Evolutionary conservation across 2,888 invertebrate genomes (phyloP).

Genomic region (Lasioglossum marginatum): DNA sequence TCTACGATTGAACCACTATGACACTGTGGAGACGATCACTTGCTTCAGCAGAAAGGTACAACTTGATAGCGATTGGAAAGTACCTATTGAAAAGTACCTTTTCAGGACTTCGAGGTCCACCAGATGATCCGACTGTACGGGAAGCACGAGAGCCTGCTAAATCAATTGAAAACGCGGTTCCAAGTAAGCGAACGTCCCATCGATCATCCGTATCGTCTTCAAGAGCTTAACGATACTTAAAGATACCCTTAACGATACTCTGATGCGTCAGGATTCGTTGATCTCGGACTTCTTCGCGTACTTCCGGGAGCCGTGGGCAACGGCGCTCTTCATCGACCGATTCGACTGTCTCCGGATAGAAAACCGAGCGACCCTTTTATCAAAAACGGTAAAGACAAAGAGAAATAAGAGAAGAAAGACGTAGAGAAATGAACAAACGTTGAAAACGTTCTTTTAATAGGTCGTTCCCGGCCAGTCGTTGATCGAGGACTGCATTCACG

Average conservation of each 20-base stretch:
- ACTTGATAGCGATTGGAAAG: not conserved
- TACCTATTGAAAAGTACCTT: not conserved
- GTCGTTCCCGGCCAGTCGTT: constrained; percentile 54
- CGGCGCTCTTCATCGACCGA: constrained; percentile 87
- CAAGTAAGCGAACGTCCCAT: constrained; percentile 81
- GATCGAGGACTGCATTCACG: constrained; percentile 61
- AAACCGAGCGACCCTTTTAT: constrained; percentile 70
- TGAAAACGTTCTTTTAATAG: constrained; percentile 47
- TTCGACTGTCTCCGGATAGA: constrained; percentile 85
- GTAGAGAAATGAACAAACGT: not conserved
- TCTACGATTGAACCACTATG: constrained; percentile 86
- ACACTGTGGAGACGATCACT: constrained; percentile 87
- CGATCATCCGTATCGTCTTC: not conserved
- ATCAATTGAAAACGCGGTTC: constrained; percentile 88
- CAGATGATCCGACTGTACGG: constrained; percentile 89
- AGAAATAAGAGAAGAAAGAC: too few species aligned
- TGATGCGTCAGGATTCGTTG: constrained; percentile 84
- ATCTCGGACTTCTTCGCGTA: constrained; percentile 89
- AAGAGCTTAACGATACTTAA: not conserved
- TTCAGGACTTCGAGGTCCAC: constrained; percentile 86
- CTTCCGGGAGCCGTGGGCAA: constrained; percentile 89
- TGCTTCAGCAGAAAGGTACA: constrained; percentile 87
- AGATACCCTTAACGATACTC: not conserved
- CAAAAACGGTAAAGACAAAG: constrained; percentile 57
- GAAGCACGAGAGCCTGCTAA: constrained; percentile 90